Evolutionary conservation across 2,113 vertebrate species (phyloP).

Genomic region (Corythornis vintsioides): DNA sequence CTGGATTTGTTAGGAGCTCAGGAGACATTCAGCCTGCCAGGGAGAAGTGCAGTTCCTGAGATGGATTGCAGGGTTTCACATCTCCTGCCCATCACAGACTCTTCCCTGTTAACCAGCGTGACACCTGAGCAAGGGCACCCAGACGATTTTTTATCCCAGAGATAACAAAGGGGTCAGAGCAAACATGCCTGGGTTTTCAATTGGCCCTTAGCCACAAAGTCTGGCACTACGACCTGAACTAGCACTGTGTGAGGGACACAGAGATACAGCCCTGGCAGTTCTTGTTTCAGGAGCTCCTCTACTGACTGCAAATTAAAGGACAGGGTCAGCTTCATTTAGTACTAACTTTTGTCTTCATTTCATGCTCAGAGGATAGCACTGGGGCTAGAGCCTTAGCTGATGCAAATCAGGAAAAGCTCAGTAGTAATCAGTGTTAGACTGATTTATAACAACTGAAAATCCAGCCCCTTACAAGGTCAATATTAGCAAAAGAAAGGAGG

Average conservation of each 20-base stretch:
- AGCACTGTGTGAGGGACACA: not conserved
- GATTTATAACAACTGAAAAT: slow-evolving; percentile 30
- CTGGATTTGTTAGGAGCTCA: not conserved
- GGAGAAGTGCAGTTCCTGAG: not conserved
- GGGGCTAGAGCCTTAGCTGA: not conserved
- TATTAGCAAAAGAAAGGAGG: slow-evolving; percentile 44
- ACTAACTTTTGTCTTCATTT: slow-evolving; percentile 25
- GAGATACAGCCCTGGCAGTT: not conserved
- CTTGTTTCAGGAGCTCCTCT: not conserved
- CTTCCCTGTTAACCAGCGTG: not conserved
- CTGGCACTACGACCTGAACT: slow-evolving; percentile 17
- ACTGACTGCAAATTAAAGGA: slow-evolving; percentile 6
- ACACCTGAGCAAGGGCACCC: slow-evolving; percentile 14
- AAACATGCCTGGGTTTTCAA: slow-evolving; percentile 30
- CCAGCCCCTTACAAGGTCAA: slow-evolving; percentile 41
- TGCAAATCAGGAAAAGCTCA: slow-evolving; percentile 53
- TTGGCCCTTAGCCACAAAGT: not conserved
- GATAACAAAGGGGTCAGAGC: not conserved
- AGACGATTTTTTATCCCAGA: slow-evolving; percentile 23
- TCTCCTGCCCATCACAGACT: not conserved
- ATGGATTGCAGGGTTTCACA: not conserved
- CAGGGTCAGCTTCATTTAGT: slow-evolving; percentile 18
- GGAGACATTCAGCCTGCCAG: not conserved
- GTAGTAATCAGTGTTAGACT: slow-evolving; percentile 30
- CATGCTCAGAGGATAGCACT: slow-evolving; percentile 15